phyloP scores from a whole-genome alignment of 2,113 vertebrate species.

The Salvelinus alpinus region DNA sequence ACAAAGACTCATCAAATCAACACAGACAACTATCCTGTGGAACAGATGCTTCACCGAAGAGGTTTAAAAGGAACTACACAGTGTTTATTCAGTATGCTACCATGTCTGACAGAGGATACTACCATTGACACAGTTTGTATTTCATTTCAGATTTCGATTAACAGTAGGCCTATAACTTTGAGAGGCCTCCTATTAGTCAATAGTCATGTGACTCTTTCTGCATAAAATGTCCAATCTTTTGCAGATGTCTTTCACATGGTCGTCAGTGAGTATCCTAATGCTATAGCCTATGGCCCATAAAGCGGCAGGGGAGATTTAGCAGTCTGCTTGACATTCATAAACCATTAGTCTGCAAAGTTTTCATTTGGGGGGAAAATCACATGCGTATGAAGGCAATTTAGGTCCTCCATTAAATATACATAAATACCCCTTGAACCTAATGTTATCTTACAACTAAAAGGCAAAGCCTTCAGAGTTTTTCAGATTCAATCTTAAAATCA shows the following conservation, averaged over 20 bases:
- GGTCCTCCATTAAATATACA: constrained; percentile 75
- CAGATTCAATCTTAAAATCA: constrained; percentile 53
- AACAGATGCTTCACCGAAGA: not conserved
- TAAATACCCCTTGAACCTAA: constrained; percentile 68
- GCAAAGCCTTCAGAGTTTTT: constrained; percentile 56
- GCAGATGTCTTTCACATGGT: constrained; percentile 34
- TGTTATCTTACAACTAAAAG: constrained; percentile 61
- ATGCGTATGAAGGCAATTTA: constrained; percentile 70
- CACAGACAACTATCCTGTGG: not conserved
- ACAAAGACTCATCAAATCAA: not conserved
- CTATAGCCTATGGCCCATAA: constrained; percentile 38
- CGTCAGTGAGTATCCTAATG: constrained; percentile 45
- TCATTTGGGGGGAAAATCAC: constrained; percentile 65
- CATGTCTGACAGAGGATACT: not conserved
- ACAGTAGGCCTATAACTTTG: not conserved
- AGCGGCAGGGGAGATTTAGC: constrained; percentile 61
- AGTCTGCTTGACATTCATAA: constrained; percentile 64
- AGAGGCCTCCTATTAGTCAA: constrained; percentile 2
- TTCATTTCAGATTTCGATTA: not conserved
- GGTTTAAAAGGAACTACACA: not conserved
- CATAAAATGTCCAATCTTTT: constrained; percentile 42
- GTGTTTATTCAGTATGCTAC: not conserved
- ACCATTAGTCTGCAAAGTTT: constrained; percentile 50
- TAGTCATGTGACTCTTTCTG: constrained; percentile 7
- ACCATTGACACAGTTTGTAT: too few relatives aligned